These are phyloP conservation scores for Oscheius sp. DNA, from an alignment of 2,888 invertebrate species.

Conservation along the genomic window DNA sequence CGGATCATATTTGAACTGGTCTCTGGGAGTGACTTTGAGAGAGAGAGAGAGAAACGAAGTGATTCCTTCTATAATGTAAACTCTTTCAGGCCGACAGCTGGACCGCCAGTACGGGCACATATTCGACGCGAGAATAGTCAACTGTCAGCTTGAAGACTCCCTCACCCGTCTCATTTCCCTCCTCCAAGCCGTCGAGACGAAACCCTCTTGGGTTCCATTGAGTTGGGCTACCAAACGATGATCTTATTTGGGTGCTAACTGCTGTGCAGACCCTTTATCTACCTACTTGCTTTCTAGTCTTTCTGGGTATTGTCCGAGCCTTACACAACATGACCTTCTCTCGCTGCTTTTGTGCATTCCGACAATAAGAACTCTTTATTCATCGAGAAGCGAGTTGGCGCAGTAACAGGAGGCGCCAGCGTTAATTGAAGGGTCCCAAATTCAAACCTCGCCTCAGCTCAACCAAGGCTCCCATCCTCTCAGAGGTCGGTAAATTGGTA, in stretches of 20 bases:
- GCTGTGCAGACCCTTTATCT: not conserved
- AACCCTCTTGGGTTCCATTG: constrained; percentile 94
- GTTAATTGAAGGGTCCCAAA: no score
- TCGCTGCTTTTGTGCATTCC: no score
- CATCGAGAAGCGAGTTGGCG: not conserved
- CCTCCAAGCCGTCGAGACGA: constrained; percentile 87
- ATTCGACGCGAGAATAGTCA: constrained; percentile 92
- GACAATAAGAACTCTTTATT: not conserved
- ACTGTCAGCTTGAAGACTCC: constrained; percentile 87
- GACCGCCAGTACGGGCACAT: constrained; percentile 92
- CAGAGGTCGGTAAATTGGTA: no score
- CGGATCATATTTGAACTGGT: not conserved
- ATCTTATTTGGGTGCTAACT: not conserved
- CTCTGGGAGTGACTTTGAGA: no score
- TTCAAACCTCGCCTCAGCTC: no score
- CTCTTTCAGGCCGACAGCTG: constrained; percentile 78
- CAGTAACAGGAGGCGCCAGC: no score
- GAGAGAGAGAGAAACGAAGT: no score
- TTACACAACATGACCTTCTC: constrained; percentile 17
- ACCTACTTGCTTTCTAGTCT: not conserved
- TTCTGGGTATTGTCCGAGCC: constrained; percentile 30
- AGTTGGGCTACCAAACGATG: constrained; percentile 79
- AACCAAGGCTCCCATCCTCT: not conserved
- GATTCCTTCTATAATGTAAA: not conserved
- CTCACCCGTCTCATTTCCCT: constrained; percentile 86